Base-by-base conservation (phyloP, 2,797 vertebrate species). In the Pyrocephalus nanus region DNA sequence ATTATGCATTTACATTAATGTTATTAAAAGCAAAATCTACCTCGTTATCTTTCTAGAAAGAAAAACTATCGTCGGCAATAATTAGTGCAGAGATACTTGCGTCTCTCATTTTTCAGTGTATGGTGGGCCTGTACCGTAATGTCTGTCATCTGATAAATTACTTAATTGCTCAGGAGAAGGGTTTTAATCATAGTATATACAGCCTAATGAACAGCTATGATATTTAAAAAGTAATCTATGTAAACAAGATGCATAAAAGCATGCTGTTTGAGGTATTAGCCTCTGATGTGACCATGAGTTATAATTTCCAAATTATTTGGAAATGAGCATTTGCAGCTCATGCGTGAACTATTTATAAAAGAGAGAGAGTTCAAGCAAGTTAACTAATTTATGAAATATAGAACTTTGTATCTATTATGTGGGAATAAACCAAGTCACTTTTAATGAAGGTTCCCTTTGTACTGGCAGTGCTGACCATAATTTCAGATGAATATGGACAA, bases 391-490 rank as follows among this genome's bases (percentile, higher is more conserved):
- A 10, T 40, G 60, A 54, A 43, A 53, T 38, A 6, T 36, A 45
- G 74, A 87, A 30, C 5, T 2, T 22, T 12, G 0, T 40, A 18
- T 61, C 51, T 81, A 38, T 76, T 70, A n/a, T 25, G 7, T 70
- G n/a, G 42, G 43, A 78, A 45, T 73, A 38, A 82, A 85, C 3
- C 25, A 72, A 72, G 25, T 55, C 47, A 25, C 26, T 79, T 72
- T 36, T 43, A 66, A 66, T 79, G 60, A 53, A 82, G 38, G 15
- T 43, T 86, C 8, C 45, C 22, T 76, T 86, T 78, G 27, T 79
- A 51, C 13, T 58, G 26, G 17, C 15, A 80, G 22, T 0, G 0
- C 22, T 70, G 67, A 45, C 43, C 0, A 0, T n/a, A 45, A 64
- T 79, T 91, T 76, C n/a, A 27, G 51, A 26, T 69, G 6, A 66